Evolutionary conservation across 1,140 invertebrate species (phyloP).

Genomic region (Drosophila fuyamai): DNA sequence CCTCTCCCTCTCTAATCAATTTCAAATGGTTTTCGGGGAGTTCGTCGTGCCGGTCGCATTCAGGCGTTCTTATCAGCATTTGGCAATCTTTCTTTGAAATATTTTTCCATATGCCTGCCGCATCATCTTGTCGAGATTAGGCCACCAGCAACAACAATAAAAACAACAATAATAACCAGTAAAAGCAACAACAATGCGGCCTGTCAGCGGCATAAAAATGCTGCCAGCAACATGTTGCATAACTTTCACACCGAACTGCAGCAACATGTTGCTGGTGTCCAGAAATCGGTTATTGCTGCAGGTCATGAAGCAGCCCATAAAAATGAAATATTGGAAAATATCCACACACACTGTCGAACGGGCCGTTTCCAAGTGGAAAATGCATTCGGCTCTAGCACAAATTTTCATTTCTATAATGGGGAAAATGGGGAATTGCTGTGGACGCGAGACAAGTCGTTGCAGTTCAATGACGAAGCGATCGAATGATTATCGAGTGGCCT

Average conservation of each 20-base stretch:
- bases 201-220: constrained; percentile 43
- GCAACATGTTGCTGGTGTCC: constrained; percentile 27
- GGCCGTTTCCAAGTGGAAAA: constrained; percentile 47
- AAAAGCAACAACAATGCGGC: constrained; percentile 19
- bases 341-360: constrained; percentile 15
- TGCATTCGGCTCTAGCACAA: constrained; percentile 41
- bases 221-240: constrained; percentile 32
- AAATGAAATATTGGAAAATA: constrained; percentile 61
- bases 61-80: constrained; percentile 65
- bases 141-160: constrained; percentile 25
- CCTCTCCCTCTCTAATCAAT: constrained; percentile 67
- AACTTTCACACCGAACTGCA: neutral
- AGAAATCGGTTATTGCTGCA: constrained; percentile 72
- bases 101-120: constrained; percentile 77
- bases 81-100: constrained; percentile 78
- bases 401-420: constrained; percentile 39
- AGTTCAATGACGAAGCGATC: constrained; percentile 28
- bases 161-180: constrained; percentile 8
- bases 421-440: neutral
- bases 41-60: constrained; percentile 71
- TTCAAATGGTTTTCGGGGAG: constrained; percentile 70
- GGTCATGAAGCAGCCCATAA: constrained; percentile 76
- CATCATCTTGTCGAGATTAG: constrained; percentile 66
- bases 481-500: constrained; percentile 17
- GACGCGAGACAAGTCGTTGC: constrained; percentile 26